Evolutionary conservation across 2,888 invertebrate genomes (phyloP).

Genomic region (Drosophila rubida): DNA sequence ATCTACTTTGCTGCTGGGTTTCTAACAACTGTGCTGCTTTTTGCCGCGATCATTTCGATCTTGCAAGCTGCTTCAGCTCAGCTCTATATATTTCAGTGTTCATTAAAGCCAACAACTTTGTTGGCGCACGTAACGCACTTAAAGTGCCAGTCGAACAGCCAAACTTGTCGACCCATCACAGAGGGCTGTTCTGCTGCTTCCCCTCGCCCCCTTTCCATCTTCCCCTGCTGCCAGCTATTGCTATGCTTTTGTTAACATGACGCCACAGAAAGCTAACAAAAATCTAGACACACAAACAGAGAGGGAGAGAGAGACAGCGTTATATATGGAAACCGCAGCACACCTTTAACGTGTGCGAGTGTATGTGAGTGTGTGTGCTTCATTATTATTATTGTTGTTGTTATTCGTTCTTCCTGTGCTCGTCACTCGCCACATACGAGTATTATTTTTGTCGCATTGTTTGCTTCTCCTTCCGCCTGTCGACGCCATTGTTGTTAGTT

Average conservation of each 20-base stretch:
- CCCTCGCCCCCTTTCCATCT: not conserved
- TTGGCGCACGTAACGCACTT: conserved; percentile 30
- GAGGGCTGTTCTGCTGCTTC: not conserved
- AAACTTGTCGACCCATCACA: conserved; percentile 15
- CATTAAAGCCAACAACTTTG: conserved; percentile 30
- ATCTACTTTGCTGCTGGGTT: too few relatives aligned
- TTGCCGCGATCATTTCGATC: not conserved
- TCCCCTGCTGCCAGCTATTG: conserved; percentile 29
- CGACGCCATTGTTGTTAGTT: conserved; percentile 67
- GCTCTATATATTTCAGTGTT: not conserved
- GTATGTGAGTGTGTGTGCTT: conserved; percentile 40
- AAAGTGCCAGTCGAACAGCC: conserved; percentile 28
- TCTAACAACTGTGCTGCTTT: not conserved
- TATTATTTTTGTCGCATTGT: conserved; percentile 76
- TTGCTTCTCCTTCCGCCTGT: conserved; percentile 67
- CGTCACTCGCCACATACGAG: conserved; percentile 37
- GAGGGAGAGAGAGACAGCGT: conserved; percentile 11
- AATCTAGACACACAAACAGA: conserved; percentile 42
- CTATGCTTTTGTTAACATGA: conserved; percentile 74
- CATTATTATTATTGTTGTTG: conserved; percentile 54
- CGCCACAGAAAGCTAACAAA: conserved; percentile 69
- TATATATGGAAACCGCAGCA: conserved; percentile 40
- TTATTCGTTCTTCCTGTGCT: conserved; percentile 54
- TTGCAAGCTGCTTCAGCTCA: not conserved
- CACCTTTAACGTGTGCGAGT: conserved; percentile 54